Evolutionary conservation across 1,140 invertebrate genomes (phyloP), one percentile per base, ranked within the genome.

Genomic region (Drosophila nikananu): DNA sequence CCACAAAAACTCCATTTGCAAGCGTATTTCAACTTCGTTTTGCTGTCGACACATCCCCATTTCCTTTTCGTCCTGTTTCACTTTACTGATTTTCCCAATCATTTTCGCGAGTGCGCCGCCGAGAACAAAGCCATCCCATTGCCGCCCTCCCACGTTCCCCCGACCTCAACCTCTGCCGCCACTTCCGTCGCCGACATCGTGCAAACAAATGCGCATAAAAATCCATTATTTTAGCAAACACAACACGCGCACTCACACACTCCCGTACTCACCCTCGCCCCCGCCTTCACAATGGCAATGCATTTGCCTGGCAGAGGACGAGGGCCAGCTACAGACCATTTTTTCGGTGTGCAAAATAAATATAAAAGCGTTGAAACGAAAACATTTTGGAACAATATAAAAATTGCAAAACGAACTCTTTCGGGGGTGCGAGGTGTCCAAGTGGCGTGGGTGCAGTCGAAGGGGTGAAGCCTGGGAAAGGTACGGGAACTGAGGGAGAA

Each of bases 381-480:
- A 87, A 87, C 84, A 89, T 89, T 87, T 87, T 84, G 77, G 78
- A 81, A 81, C 81, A 86, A 89, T 78, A 89, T 89, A 89, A 86
- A 90, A 89, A 89, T 84, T 83, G 81, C 74, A 83, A 81, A 90
- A 76, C 42, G 52, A 60, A 71, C 54, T 30, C 35, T 37, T 66
- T 64, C 37, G 66, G 35, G 25, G 46, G 8, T 25, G 37, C 35
- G 30, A 44, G 49, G 49, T 52, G 48, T 30, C 23, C 23, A 21
- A 23, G n/a, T 37, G 48, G 54, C 32, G 13, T 35, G 35, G 27
- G 23, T 21, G 13, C 19, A 35, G 30, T 15, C 10, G 51, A 10
- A n/a, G 8, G 32, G n/a, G 21, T 21, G 1, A 23, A n/a, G 30
- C 17, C 27, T 60, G 39, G 8, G 7, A 51, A 27, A 44, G 67